A percentile compares a stretch with the other conserved stretches of the same genome.
Conservation (phyloP, 2,797 vertebrate species). For the Merluccius polli region DNA sequence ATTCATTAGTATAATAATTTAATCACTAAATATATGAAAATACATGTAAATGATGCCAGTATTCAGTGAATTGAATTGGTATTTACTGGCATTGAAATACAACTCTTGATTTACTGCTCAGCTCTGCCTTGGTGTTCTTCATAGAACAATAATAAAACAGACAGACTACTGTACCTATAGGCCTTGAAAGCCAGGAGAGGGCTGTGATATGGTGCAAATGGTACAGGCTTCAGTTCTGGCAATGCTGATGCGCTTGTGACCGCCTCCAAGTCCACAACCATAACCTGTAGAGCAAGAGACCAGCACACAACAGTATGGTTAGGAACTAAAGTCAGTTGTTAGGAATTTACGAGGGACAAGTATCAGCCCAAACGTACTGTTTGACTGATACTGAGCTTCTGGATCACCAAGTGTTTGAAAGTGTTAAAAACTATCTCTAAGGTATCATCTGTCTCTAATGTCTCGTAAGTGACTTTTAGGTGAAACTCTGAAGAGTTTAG, state of each 20-base stretch:
- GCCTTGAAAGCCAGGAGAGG: slow-evolving; percentile 91
- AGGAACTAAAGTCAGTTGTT: not conserved
- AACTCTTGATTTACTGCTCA: not conserved
- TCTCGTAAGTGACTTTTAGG: too few species aligned
- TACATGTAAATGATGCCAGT: too few species aligned
- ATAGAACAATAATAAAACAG: not conserved
- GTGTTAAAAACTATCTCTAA: not conserved
- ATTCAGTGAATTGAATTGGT: too few species aligned
- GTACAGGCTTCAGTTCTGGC: slow-evolving; percentile 74
- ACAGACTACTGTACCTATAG: slow-evolving; percentile 77
- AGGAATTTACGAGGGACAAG: not conserved
- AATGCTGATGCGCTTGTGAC: slow-evolving; percentile 62
- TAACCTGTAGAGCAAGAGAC: slow-evolving; percentile 68
- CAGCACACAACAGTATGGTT: not conserved
- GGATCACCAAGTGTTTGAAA: too few species aligned
- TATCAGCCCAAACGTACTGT: not conserved
- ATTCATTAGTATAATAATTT: too few species aligned
- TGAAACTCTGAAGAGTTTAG: too few species aligned
- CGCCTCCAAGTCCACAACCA: slow-evolving; percentile 77
- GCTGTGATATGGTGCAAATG: slow-evolving; percentile 85
- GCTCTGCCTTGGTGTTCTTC: not conserved
- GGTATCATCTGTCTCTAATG: not conserved
- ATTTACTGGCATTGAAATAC: not conserved
- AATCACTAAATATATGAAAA: too few species aligned
- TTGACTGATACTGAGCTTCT: too few species aligned